Conservation (phyloP, 1,140 invertebrate genomes). For the Eumeta japonica region DNA sequence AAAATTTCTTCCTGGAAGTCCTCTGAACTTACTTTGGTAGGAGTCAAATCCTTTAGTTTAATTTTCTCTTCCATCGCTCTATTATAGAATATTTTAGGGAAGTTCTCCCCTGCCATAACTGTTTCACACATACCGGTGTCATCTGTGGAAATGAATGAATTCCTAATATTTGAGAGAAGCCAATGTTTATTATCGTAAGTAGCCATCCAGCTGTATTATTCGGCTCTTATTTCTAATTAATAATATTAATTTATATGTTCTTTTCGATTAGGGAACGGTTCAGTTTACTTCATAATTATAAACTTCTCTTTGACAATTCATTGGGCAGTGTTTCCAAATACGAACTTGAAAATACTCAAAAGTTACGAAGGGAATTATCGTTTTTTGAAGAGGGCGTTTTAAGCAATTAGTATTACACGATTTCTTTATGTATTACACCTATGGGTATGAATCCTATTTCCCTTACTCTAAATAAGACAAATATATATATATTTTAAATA, state of each 20-base stretch:
- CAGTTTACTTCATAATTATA: background rate
- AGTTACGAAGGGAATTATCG: no score
- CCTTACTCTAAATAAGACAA: no score
- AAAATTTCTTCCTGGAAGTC: constrained; percentile 59
- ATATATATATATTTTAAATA: no score
- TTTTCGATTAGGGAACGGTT: background rate
- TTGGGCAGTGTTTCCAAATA: no score
- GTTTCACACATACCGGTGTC: constrained; percentile 83
- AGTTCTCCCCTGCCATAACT: constrained; percentile 76
- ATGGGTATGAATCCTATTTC: no score
- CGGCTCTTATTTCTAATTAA: background rate
- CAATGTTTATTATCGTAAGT: constrained; percentile 91
- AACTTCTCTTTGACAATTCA: no score
- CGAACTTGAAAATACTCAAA: no score
- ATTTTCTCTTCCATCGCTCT: constrained; percentile 41
- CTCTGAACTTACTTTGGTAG: constrained; percentile 54
- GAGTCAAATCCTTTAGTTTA: constrained; percentile 23
- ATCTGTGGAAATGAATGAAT: constrained; percentile 94
- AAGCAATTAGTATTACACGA: no score
- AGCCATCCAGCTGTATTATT: constrained; percentile 66
- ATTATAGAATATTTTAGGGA: constrained; percentile 65
- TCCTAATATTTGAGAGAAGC: constrained; percentile 87
- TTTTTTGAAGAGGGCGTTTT: no score
- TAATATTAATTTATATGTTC: background rate
- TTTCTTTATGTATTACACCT: no score